These are phyloP conservation scores for Aphodius sticticus DNA, from an alignment of 2,888 invertebrate genomes.

Conservation along the genomic window DNA sequence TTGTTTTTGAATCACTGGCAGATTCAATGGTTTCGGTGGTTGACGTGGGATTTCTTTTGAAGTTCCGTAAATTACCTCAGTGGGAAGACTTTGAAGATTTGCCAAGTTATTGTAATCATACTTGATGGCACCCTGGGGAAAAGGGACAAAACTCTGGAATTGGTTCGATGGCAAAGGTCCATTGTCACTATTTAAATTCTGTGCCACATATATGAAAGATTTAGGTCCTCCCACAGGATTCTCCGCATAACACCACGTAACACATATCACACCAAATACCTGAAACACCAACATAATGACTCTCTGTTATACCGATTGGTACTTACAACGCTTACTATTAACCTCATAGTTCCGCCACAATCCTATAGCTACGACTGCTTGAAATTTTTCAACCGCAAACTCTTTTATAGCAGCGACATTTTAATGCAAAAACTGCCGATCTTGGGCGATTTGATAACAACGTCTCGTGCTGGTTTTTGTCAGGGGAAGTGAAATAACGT, in stretches of 20 bases:
- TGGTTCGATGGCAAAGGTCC: neutral
- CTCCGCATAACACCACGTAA: neutral
- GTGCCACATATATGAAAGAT: neutral
- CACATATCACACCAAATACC: neutral
- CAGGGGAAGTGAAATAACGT: conserved; percentile 15
- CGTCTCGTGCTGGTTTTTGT: conserved; percentile 5
- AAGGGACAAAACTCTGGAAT: neutral
- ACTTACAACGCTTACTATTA: conserved; percentile 9
- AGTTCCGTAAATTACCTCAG: neutral
- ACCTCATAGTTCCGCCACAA: neutral
- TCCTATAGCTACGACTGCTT: neutral
- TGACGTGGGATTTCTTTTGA: neutral
- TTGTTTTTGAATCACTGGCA: neutral
- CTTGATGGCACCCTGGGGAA: neutral
- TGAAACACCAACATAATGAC: neutral
- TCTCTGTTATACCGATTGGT: neutral
- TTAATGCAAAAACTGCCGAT: conserved; percentile 6
- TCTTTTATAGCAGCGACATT: conserved; percentile 13
- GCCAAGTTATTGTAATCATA: neutral
- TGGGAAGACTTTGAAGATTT: neutral
- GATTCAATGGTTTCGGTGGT: neutral
- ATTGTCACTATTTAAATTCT: neutral
- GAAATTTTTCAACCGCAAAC: conserved; percentile 11
- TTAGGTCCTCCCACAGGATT: neutral
- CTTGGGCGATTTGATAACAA: conserved; percentile 16